Evolutionary conservation across 2,888 invertebrate species (phyloP), one percentile per base, ranked within the genome.

Genomic region (Himalopsyche japonica): DNA sequence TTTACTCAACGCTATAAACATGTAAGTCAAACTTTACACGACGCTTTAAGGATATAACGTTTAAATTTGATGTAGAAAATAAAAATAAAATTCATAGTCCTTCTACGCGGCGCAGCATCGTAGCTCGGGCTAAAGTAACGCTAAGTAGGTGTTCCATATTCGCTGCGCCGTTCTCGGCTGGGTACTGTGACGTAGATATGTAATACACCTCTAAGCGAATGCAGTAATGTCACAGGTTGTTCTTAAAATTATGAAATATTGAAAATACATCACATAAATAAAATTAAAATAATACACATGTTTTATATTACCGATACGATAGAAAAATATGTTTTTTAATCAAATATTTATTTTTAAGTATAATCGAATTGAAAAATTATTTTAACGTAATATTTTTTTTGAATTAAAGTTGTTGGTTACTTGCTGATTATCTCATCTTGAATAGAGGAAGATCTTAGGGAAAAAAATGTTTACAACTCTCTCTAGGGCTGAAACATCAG

Each of bases 1-100:
- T 84, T 81, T 84, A 81, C 80, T 84, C 47, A 76, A 49, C 84
- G 84, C 84, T 80, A 81, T 84, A 86, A 86, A 86, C 86, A 84
- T 86, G 84, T 76, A 81, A 84, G 79, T 84, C 81, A 82, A 86
- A 81, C 86, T 86, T 86, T 84, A 84, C 84, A 84, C 57, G 86
- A 76, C 77, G 84, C 85, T 86, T 85, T 83, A 82, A 86, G 84
- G 81, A 76, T 78, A 81, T 83, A 84, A 86, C 85, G 82, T 84
- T 85, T 86, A 85, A 86, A 84, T 85, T 86, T 83, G 82, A 86
- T 84, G 86, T 84, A 57, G 57, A 57, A 57, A 57, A 85, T 82
- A 85, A 85, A 86, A 85, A 85, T 85, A 86, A 85, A 85, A 86
- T 83, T 82, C 84, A 79, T 82, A 80, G 82, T 64, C 80, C 82